Conservation (phyloP, 2,888 invertebrate species). For the Netelia fuscicornis region DNA sequence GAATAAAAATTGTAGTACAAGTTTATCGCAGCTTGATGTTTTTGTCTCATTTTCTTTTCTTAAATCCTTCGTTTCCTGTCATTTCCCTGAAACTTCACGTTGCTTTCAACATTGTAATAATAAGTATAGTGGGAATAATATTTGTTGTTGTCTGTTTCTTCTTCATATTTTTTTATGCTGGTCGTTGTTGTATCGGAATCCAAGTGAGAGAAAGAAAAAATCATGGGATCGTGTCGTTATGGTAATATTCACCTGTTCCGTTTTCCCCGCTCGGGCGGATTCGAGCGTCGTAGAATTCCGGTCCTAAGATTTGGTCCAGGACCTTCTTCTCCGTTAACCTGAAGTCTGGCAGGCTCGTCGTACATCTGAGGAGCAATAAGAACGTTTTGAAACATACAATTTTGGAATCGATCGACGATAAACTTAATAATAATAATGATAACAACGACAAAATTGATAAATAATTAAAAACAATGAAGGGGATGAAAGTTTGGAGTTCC, state of each 20-base stretch:
- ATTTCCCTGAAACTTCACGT: constrained; percentile 15
- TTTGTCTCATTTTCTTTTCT: background rate
- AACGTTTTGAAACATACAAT: background rate
- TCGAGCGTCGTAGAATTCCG: constrained; percentile 95
- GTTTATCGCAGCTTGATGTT: too few species aligned
- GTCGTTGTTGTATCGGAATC: constrained; percentile 19
- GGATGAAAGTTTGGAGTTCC: too few species aligned
- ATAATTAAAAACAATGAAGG: too few species aligned
- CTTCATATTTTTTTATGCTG: constrained; percentile 13
- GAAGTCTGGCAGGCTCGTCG: constrained; percentile 94
- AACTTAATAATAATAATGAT: too few species aligned
- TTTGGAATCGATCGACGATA: too few species aligned
- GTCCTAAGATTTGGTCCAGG: constrained; percentile 96
- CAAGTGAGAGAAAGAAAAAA: constrained; percentile 37
- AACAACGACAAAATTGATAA: too few species aligned
- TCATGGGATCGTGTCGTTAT: constrained; percentile 16
- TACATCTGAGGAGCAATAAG: constrained; percentile 87
- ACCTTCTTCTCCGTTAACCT: constrained; percentile 97
- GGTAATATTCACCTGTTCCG: constrained; percentile 92
- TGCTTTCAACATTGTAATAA: background rate
- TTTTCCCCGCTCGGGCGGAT: constrained; percentile 97
- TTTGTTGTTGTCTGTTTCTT: constrained; percentile 1
- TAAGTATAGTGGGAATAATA: constrained; percentile 3
- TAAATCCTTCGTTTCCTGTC: constrained; percentile 5
- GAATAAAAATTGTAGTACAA: too few species aligned